Base-by-base conservation (phyloP, 2,113 vertebrate genomes). In the Sialia sialis region DNA sequence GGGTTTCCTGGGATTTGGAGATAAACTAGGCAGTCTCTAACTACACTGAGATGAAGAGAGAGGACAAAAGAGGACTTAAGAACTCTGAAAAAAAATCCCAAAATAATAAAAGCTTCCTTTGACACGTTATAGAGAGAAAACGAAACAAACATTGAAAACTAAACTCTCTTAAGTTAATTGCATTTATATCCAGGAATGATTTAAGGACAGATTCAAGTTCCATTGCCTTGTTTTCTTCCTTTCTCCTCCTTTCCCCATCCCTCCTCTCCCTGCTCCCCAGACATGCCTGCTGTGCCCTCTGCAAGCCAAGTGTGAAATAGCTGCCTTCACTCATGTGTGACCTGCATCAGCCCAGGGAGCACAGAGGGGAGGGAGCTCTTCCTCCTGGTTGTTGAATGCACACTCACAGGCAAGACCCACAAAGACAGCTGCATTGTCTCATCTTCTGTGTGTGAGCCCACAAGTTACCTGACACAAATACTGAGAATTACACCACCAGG, bases 221-320 rank as follows among this genome's bases (percentile, higher is more conserved):
- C 8, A 4, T 11, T 32, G 5, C 21, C 9, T 10, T 44, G 43
- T 68, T 90, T 76, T 81, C 29, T 30, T 86, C 84, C 41, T 44
- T 56, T 41, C 27, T 72, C 36, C 41, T 36, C 29, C 48, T 62
- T 49, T 23, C 39, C 20, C 32, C 7, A 4, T 39, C 54, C 36
- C 20, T 62, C 14, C 15, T 60, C 38, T 91, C 54, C 17, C 19
- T 5, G 2, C 36, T 86, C 49, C 49, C 69, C 46, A 51, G 82
- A 34, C 4, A 20, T 0, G 0, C 16, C 34, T 0, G 0, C 68
- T 80, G 32, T 86, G 77, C 62, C 58, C 84, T 93, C 62, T 78
- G 68, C 84, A 93, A 96, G 69, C 83, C 95, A 82, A 93, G 89
- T 70, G 94, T 94, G 94, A 97, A 96, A 96, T 93, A 89, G 69